Conservation (phyloP, 1,140 invertebrate species). For the Drosophila pseudoobscura region DNA sequence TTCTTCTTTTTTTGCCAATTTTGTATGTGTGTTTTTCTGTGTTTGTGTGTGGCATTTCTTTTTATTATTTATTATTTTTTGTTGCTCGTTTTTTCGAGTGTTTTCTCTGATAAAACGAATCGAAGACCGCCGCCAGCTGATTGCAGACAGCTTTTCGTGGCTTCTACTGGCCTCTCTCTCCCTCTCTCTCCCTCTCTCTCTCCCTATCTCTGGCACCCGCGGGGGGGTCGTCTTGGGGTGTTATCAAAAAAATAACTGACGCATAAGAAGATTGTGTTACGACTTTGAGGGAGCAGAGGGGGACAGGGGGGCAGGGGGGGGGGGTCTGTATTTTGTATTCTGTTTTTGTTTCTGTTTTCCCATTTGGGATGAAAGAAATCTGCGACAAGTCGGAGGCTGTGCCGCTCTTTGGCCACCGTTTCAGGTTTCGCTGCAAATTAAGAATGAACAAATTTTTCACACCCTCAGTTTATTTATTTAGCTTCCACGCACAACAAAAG, state of each 20-base stretch:
- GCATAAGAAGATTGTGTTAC: constrained; percentile 51
- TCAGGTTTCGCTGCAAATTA: constrained; percentile 28
- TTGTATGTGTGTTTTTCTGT: constrained; percentile 10
- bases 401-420: constrained; percentile 12
- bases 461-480: constrained; percentile 43
- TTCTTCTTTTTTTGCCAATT: constrained; percentile 40
- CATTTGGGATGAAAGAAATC: constrained; percentile 32
- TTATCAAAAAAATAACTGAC: constrained; percentile 54
- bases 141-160: constrained; percentile 44
- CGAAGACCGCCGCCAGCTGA: constrained; percentile 50
- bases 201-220: constrained; percentile 8
- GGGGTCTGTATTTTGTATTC: background rate
- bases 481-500: constrained; percentile 15
- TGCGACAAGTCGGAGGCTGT: constrained; percentile 38
- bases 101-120: constrained; percentile 52
- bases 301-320: too few species aligned
- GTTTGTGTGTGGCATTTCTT: constrained; percentile 26
- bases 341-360: background rate
- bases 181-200: constrained; percentile 19
- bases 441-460: constrained; percentile 36
- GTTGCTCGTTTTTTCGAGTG: constrained; percentile 25
- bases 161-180: constrained; percentile 8
- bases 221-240: constrained; percentile 11
- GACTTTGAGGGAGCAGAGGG: too few species aligned
- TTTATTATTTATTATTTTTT: constrained; percentile 44